Conservation (phyloP, 2,113 vertebrate species). For the Chaenogobius annularis region DNA sequence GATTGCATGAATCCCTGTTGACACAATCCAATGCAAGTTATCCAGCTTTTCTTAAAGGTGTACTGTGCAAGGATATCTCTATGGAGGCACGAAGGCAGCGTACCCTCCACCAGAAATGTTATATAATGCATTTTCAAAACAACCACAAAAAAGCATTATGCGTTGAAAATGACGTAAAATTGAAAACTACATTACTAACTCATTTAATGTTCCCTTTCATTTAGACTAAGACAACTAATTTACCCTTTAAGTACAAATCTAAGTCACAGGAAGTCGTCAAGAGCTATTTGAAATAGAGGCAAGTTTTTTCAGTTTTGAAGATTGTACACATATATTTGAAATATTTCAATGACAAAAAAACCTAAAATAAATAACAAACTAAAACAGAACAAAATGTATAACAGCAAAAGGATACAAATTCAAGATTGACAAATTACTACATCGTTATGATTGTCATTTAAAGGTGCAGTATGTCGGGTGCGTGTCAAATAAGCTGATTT, state of each 20-base stretch:
- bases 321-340: not conserved
- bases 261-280: not conserved
- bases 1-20: too few species aligned
- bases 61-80: too few species aligned
- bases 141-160: not conserved
- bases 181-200: not conserved
- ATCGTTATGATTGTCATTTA: not conserved
- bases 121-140: not conserved
- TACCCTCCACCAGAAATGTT: too few species aligned
- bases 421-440: not conserved
- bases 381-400: too few species aligned
- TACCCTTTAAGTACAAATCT: not conserved
- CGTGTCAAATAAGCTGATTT: too few species aligned
- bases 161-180: not conserved
- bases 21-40: too few species aligned
- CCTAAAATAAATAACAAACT: too few species aligned
- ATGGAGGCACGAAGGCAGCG: too few species aligned
- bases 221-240: not conserved
- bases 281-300: not conserved
- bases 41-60: too few species aligned
- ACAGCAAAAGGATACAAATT: too few species aligned
- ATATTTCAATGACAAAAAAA: too few species aligned
- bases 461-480: too few species aligned
- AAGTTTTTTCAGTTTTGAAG: not conserved
- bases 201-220: not conserved